Percentiles rank a stretch among this genome's conserved stretches.
Evolutionary conservation across 2,113 vertebrate genomes (phyloP).

Genomic region (Microtus pennsylvanicus): DNA sequence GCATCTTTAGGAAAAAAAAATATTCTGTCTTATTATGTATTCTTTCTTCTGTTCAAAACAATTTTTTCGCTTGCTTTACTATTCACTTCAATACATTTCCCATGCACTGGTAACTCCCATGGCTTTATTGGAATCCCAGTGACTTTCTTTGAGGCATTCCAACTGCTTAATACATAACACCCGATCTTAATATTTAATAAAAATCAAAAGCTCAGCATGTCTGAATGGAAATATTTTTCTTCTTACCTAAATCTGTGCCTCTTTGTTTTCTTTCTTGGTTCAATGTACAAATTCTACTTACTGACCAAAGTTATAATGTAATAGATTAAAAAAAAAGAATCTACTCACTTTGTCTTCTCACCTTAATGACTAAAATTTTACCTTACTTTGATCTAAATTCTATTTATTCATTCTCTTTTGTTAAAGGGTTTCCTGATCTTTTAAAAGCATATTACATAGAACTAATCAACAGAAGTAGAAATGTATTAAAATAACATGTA

Average conservation of each 20-base stretch:
- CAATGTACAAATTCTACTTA: not conserved
- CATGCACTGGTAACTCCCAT: not conserved
- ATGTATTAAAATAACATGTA: not conserved
- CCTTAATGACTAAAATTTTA: not conserved
- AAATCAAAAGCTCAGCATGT: not conserved
- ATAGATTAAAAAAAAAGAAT: not conserved
- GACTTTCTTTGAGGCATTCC: not conserved
- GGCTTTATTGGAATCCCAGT: not conserved
- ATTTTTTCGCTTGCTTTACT: not conserved
- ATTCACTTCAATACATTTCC: not conserved
- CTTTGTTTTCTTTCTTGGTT: not conserved
- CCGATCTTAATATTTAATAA: not conserved
- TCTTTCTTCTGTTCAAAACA: not conserved
- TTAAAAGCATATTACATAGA: not conserved
- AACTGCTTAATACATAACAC: not conserved
- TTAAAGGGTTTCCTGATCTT: not conserved
- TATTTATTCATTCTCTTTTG: not conserved
- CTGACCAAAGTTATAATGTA: not conserved
- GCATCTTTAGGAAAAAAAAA: not conserved
- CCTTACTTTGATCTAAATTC: not conserved
- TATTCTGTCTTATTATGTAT: not conserved
- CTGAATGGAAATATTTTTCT: not conserved
- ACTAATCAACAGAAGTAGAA: not conserved
- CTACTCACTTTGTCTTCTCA: not conserved
- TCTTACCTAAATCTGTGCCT: not conserved